These are phyloP conservation scores for Andrena cerasifolii DNA, from an alignment of 1,140 invertebrate genomes.

Conservation along the genomic window DNA sequence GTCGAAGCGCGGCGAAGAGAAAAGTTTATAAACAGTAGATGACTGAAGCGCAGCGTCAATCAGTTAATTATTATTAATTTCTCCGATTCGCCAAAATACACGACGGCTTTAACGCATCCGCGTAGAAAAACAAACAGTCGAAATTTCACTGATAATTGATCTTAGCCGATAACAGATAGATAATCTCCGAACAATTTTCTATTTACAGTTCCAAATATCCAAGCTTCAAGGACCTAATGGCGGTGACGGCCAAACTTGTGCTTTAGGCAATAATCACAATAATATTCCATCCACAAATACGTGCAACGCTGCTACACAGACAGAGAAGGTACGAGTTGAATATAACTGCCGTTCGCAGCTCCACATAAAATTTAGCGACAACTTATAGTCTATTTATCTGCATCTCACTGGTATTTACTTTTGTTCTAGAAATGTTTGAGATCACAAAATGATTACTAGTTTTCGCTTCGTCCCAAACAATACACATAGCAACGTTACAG, in stretches of 20 bases:
- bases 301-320: constrained; percentile 88
- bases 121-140: too few species aligned
- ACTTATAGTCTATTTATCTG: not conserved
- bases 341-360: not conserved
- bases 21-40: too few species aligned
- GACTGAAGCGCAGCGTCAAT: too few species aligned
- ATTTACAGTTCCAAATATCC: constrained; percentile 74
- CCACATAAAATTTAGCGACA: not conserved
- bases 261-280: constrained; percentile 55
- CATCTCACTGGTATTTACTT: not conserved
- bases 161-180: too few species aligned
- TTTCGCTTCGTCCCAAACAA: not conserved
- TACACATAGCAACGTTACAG: not conserved
- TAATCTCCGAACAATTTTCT: not conserved
- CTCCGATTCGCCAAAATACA: too few species aligned
- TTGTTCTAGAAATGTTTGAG: not conserved
- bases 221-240: constrained; percentile 76
- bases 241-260: constrained; percentile 65
- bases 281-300: constrained; percentile 68
- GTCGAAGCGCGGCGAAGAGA: too few species aligned
- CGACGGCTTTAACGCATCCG: too few species aligned
- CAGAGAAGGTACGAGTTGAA: constrained; percentile 85
- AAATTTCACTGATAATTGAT: too few species aligned
- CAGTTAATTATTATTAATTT: too few species aligned
- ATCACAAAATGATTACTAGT: not conserved